Conservation (phyloP, 2,113 vertebrate genomes). For the Hipposideros armiger region DNA sequence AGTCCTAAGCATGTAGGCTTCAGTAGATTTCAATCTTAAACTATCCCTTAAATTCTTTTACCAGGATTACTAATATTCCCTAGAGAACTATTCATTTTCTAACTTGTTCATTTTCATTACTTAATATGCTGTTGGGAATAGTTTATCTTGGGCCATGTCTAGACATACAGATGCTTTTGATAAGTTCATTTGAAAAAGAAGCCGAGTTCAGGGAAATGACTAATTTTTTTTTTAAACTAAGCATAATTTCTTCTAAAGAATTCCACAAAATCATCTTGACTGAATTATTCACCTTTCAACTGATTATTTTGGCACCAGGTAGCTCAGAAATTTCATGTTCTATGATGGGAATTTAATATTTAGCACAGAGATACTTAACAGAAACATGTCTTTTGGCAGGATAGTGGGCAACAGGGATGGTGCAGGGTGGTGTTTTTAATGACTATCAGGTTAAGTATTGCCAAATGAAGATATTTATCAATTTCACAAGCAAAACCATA, state of each 20-base stretch:
- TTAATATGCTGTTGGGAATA: constrained; percentile 53
- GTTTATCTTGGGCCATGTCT: constrained; percentile 68
- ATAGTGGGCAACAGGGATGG: not conserved
- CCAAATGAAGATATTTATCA: not conserved
- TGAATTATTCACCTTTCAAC: constrained; percentile 33
- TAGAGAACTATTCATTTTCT: constrained; percentile 57
- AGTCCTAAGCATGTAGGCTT: not conserved
- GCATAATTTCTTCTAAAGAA: constrained; percentile 60
- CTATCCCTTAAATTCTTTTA: constrained; percentile 40
- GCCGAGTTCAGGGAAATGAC: constrained; percentile 56
- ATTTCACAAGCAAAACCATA: constrained; percentile 48
- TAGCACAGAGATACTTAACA: not conserved
- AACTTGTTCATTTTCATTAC: constrained; percentile 61
- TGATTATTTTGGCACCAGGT: constrained; percentile 26
- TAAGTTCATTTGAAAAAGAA: constrained; percentile 62
- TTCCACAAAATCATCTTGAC: constrained; percentile 24
- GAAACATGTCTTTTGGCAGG: not conserved
- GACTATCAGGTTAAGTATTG: not conserved
- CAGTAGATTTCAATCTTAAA: constrained; percentile 58
- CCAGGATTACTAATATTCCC: constrained; percentile 45
- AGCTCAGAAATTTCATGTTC: not conserved
- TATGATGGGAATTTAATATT: not conserved
- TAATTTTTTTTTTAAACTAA: constrained; percentile 56
- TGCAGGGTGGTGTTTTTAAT: not conserved
- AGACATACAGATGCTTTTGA: constrained; percentile 74